Percentiles rank a stretch among this genome's conserved stretches.
phyloP scores from a whole-genome alignment of 1,140 invertebrate genomes.

The Psix sp. region DNA sequence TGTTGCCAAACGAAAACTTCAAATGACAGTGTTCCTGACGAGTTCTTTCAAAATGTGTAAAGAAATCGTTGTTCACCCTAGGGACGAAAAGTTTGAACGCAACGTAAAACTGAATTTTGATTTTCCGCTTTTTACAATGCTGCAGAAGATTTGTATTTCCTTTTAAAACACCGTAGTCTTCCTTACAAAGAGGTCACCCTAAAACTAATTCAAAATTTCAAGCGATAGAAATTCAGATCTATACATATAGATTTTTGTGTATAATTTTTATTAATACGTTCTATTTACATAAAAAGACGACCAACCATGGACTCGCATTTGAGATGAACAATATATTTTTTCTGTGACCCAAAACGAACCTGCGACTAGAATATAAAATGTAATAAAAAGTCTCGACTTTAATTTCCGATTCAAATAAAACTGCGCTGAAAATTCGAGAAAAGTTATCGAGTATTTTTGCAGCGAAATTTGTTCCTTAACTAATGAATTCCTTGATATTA shows the following conservation, averaged over 20 bases:
- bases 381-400: too few species aligned
- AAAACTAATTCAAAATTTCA: conserved; percentile 30
- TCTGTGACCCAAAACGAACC: neutral
- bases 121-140: neutral
- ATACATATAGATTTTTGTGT: conserved; percentile 50
- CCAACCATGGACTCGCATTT: neutral
- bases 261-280: conserved; percentile 34
- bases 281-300: conserved; percentile 35
- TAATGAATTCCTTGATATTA: too few species aligned
- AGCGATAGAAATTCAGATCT: conserved; percentile 51
- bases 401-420: too few species aligned
- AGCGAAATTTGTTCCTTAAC: too few species aligned
- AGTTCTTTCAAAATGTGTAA: too few species aligned
- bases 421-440: too few species aligned
- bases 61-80: too few species aligned
- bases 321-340: neutral
- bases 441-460: too few species aligned
- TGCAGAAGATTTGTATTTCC: neutral
- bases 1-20: neutral
- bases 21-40: too few species aligned
- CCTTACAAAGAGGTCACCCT: conserved; percentile 26
- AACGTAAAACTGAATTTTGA: neutral
- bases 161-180: neutral
- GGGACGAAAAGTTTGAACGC: too few species aligned
- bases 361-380: neutral